Conservation (phyloP, 2,113 vertebrate genomes). For the Athene noctua region DNA sequence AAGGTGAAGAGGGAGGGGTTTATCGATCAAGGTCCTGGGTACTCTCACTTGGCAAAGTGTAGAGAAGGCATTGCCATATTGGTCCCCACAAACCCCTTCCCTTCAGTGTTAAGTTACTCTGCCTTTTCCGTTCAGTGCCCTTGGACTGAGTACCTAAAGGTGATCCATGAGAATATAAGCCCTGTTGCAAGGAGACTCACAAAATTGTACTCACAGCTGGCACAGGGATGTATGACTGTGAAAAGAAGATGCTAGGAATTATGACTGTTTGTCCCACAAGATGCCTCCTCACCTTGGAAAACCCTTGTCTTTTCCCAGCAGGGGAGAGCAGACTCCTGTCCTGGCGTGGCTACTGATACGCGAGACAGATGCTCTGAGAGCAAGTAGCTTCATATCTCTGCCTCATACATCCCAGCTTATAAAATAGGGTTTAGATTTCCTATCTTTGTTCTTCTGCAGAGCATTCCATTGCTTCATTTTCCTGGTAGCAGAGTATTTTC, state of each 20-base stretch:
- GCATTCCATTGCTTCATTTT: background rate
- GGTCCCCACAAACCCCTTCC: background rate
- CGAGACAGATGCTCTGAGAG: background rate
- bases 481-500: background rate
- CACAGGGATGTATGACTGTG: background rate
- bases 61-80: background rate
- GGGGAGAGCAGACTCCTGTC: background rate
- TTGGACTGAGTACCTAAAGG: background rate
- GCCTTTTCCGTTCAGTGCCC: background rate
- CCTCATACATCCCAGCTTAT: background rate
- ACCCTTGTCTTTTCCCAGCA: background rate
- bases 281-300: background rate
- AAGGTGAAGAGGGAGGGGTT: accelerated
- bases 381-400: background rate
- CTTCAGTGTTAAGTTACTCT: background rate
- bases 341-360: background rate
- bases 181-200: background rate
- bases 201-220: background rate
- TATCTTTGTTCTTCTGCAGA: background rate
- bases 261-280: background rate
- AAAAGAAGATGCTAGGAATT: background rate
- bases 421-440: background rate
- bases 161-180: background rate
- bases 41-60: background rate
- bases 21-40: background rate